Evolutionary conservation across 1,140 invertebrate species (phyloP), one percentile per base, ranked within the genome.

Genomic region (Gonioctena quinquepunctata): DNA sequence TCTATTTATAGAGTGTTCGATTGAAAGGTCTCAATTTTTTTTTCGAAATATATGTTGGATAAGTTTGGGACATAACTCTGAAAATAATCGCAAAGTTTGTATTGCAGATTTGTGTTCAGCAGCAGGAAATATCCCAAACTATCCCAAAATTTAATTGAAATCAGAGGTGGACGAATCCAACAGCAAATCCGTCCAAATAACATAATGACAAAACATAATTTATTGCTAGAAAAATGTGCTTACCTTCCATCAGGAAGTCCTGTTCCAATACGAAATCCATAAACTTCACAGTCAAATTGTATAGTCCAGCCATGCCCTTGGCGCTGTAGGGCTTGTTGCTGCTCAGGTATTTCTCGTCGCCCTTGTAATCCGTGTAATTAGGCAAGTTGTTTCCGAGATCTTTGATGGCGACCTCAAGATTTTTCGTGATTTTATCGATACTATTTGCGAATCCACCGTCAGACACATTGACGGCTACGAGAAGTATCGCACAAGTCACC

Each of bases 221-320:
- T 54, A 1, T 19, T 1, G 18, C 18, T 8, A 7, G 18, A 54
- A 54, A 54, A n/a, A n/a, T n/a, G n/a, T n/a, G n/a, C 86, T 85
- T 71, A 89, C 87, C 86, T 70, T 87, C 81, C 42, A 87, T 87
- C 72, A 85, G 84, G 18, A 86, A 83, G 63, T 87, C 84, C 52
- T 81, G 79, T 67, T 86, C 83, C 0, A 87, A 69, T 0, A 88
- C 69, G 21, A 86, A 69, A 78, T 88, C 82, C 73, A 89, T 87
- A 78, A 89, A 88, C 70, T 83, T 77, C 70, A 84, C 85, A 21
- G 87, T 89, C 49, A 88, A 80, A 74, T 88, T 87, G 81, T 89
- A 89, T 16, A 89, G 82, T 71, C 88, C 86, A 22, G 84, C 84
- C 88, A 89, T 89, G 50, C 88, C 88, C 71, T 82, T 84, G 4